Evolutionary conservation across 2,113 vertebrate species (phyloP), one percentile per base, ranked within the genome.

Genomic region (Alectura lathami): DNA sequence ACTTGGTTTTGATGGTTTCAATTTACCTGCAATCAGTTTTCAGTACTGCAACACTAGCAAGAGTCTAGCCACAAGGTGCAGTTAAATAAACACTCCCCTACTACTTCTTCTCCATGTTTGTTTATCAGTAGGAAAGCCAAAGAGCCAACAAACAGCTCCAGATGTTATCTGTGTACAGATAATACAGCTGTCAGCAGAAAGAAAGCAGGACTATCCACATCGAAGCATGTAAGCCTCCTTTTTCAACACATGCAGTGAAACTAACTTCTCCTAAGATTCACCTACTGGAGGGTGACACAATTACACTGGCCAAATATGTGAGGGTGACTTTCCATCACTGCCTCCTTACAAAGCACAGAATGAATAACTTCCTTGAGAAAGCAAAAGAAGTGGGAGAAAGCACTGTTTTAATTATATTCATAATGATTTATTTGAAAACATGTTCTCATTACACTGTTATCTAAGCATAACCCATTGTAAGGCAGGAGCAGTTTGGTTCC

Each of bases 401-500:
- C 4, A 9, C 38, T 75, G n/a, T 63, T 86, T 89, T 21, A 76
- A 82, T 60, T 91, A 90, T 20, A 89, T 62, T 68, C 11, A 47
- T 59, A 72, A 76, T 79, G 59, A 93, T 88, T 96, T 95, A 78
- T 91, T 72, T 66, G 36, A 8, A 26, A 81, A 93, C 47, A 83
- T 50, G 38, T 79, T 85, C 54, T 54, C 47, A 88, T 82, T 93
- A 77, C 77, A 77, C 54, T 93, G 26, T 24, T 77, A 80, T 80
- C 64, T 83, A 62, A 86, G 56, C 34, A 83, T n/a, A 91, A 38
- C 4, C 56, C 66, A 88, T 88, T 93, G 47, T 93, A 78, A 88
- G 40, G 51, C 48, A 88, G n/a, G 84, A 94, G 45, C 17, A 75
- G 40, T 66, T 86, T 82, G 51, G 83, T 57, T 84, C 64, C 73